Evolutionary conservation across 92 coral and sea anemone species (phyloP), one percentile per base, ranked within the genome.

Genomic region (Epizoanthus ramosus): DNA sequence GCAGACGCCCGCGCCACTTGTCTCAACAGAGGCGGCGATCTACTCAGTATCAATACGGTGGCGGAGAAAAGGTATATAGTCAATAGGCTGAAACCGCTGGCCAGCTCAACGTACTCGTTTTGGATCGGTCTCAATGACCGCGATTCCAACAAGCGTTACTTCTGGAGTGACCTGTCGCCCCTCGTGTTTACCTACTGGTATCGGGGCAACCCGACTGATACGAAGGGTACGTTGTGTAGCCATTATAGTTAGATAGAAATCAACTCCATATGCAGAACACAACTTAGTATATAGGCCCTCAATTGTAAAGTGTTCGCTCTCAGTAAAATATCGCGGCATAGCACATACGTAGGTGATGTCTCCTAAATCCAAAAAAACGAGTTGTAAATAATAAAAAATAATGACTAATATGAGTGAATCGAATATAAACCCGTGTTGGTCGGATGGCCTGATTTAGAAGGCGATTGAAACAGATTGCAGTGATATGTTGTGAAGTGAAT

Each of bases 51-150:
- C 43, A 85, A 86, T 2, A 90, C 93, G 0, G 86, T 75, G 67
- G 84, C 85, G 24, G 99, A 92, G 86, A 92, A 85, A 59, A 76
- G 57, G 37, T 93, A 89, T 84, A 87, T 97, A 58, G 91, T 83
- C 65, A 87, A 87, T 54, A 86, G 97, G 84, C 68, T 97, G 68
- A 87, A 83, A 81, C 71, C 88, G 8, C 72, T 90, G 25, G 87
- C 88, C 70, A 88, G 87, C 47, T 93, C 95, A 63, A 66, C 83
- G n/a, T 80, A 84, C 81, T 68, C 92, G 3, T 88, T 94, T 50
- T 97, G 99, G 99, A 87, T 97, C 22, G 95, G 98, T 15, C 85
- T 97, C 80, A 97, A 94, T 71, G 95, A 89, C 75, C 91, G 99
- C 21, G 98, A 94, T 74, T 66, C 79, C 54, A 80, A 82, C 71